Evolutionary conservation across 2,888 invertebrate genomes (phyloP), one percentile per base, ranked within the genome.

Genomic region (Hirtodrosophila alboralis): DNA sequence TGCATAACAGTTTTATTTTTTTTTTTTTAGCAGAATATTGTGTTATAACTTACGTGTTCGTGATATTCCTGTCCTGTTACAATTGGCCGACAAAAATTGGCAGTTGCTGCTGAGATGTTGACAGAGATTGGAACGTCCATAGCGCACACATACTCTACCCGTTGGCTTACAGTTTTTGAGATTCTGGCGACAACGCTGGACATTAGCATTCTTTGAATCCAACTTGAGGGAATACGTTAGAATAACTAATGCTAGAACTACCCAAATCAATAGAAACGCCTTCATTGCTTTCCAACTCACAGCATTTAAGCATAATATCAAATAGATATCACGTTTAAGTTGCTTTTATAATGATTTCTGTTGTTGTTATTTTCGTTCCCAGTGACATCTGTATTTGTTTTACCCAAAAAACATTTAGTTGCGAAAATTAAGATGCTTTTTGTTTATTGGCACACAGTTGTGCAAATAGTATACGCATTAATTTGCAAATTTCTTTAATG

Each of bases 101-200:
- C 74, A 73, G 6, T 63, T 37, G 18, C 56, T 41, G 5, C 3
- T 10, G 9, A 53, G 54, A n/a, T 45, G 58, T 13, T n/a, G n/a
- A 33, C 74, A 74, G n/a, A 74, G 52, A 38, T 73, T 74, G 13
- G 63, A 54, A 9, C 31, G 45, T 7, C 45, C 56, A 9, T 48
- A 21, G 0, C 71, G 67, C 0, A 16, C 44, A 3, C 74, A 73
- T 3, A 38, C 13, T 14, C 8, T 28, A 1, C 16, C 43, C 4
- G 21, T 14, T 4, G 36, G 33, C 0, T 14, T 28, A 10, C 74
- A 73, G 4, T 31, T 40, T n/a, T n/a, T n/a, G n/a, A n/a, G n/a
- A n/a, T n/a, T n/a, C n/a, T n/a, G n/a, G n/a, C 8, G 51, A 10
- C 73, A 73, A 4, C 4, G n/a, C 7, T 40, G 31, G 12, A 52